phyloP scores from a whole-genome alignment of 2,797 vertebrate genomes.

The Gymnoscopelus braueri region DNA sequence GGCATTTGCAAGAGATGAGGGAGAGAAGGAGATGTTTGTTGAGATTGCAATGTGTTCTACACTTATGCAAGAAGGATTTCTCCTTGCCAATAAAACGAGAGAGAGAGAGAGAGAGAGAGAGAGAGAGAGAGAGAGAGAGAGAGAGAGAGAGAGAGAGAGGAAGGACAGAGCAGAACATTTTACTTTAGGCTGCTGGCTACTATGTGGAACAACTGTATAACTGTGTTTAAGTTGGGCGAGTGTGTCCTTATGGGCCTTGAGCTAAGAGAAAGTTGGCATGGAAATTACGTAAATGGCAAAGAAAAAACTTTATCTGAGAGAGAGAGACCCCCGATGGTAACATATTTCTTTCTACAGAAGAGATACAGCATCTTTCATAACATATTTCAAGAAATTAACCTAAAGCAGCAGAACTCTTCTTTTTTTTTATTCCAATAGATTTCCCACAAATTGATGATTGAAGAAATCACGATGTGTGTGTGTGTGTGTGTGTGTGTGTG shows the following conservation, averaged over 20 bases:
- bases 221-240: too few relatives aligned
- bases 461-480: background rate
- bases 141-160: conserved; percentile 43
- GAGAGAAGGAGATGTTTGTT: background rate
- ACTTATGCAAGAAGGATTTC: conserved; percentile 35
- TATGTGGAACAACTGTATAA: conserved; percentile 31
- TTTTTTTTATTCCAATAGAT: too few relatives aligned
- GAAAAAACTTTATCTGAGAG: too few relatives aligned
- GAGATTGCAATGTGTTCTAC: background rate
- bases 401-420: too few relatives aligned
- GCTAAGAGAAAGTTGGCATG: too few relatives aligned
- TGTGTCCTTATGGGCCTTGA: too few relatives aligned
- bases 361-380: too few relatives aligned
- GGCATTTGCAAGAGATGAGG: background rate
- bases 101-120: conserved; percentile 25
- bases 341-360: too few relatives aligned
- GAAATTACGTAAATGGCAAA: too few relatives aligned
- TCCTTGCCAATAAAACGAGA: conserved; percentile 45
- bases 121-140: conserved; percentile 28
- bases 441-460: too few relatives aligned
- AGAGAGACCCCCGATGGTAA: too few relatives aligned
- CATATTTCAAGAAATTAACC: too few relatives aligned
- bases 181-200: conserved; percentile 64
- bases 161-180: conserved; percentile 52
- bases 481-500: background rate